These are phyloP conservation scores for Psittacara wagleri DNA, from an alignment of 2,113 vertebrate species.

Conservation along the genomic window DNA sequence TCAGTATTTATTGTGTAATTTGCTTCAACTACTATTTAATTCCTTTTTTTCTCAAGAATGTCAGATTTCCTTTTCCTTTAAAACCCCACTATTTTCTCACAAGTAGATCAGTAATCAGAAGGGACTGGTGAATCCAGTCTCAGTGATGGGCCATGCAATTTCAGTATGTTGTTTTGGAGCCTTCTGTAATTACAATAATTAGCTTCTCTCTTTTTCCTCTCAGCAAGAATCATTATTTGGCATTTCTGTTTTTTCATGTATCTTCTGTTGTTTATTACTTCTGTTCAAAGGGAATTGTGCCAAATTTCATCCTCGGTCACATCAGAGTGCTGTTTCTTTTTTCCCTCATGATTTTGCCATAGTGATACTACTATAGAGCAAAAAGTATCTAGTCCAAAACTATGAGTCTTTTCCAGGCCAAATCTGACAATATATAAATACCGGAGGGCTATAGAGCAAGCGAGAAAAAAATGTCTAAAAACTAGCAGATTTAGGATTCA, in stretches of 20 bases:
- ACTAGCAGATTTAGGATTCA: background rate
- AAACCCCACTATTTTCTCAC: background rate
- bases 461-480: background rate
- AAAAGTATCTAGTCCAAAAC: background rate
- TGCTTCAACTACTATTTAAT: background rate
- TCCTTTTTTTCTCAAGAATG: background rate
- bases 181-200: background rate
- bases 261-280: background rate
- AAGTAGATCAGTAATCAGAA: background rate
- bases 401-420: background rate
- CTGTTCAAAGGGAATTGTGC: background rate
- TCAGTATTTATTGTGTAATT: background rate
- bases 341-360: background rate
- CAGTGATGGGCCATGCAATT: background rate
- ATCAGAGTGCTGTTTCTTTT: background rate
- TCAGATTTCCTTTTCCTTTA: background rate
- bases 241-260: background rate
- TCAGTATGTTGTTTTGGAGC: background rate
- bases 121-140: background rate
- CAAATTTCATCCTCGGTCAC: background rate
- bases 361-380: background rate
- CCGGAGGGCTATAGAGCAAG: background rate
- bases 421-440: background rate
- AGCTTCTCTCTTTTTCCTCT: background rate
- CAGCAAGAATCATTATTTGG: background rate